phyloP scores from a whole-genome alignment of 2,888 invertebrate species.

The Sminthurinus aureus region DNA sequence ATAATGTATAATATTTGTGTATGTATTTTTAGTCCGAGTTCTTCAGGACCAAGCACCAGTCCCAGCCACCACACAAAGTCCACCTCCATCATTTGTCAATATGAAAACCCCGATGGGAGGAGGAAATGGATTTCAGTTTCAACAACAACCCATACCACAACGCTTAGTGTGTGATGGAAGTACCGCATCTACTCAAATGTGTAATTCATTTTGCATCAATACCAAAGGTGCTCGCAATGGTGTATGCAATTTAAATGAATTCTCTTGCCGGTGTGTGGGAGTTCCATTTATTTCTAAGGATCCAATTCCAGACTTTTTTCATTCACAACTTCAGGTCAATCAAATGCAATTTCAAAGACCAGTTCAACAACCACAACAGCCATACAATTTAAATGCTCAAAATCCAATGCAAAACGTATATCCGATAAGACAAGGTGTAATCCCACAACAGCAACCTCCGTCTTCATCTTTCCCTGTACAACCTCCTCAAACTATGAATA shows the following conservation, averaged over 20 bases:
- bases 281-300: slow-evolving; percentile 40
- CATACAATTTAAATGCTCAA: no score
- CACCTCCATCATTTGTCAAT: background rate
- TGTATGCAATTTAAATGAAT: slow-evolving; percentile 45
- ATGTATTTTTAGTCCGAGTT: slow-evolving; percentile 46
- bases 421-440: no score
- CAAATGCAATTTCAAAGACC: no score
- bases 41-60: slow-evolving; percentile 50
- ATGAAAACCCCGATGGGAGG: background rate
- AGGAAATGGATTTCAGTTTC: background rate
- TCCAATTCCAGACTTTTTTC: no score
- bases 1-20: background rate
- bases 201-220: slow-evolving; percentile 51
- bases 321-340: no score
- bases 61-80: background rate
- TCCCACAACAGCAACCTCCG: no score
- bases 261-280: slow-evolving; percentile 50
- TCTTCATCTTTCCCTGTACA: no score
- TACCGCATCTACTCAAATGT: slow-evolving; percentile 41
- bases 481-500: no score
- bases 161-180: slow-evolving; percentile 51
- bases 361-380: no score
- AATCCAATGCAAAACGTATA: no score
- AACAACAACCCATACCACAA: slow-evolving; percentile 18
- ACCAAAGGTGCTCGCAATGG: slow-evolving; percentile 42